These are phyloP conservation scores for Syncerus caffer DNA, from an alignment of 2,797 vertebrate genomes.

Conservation along the genomic window DNA sequence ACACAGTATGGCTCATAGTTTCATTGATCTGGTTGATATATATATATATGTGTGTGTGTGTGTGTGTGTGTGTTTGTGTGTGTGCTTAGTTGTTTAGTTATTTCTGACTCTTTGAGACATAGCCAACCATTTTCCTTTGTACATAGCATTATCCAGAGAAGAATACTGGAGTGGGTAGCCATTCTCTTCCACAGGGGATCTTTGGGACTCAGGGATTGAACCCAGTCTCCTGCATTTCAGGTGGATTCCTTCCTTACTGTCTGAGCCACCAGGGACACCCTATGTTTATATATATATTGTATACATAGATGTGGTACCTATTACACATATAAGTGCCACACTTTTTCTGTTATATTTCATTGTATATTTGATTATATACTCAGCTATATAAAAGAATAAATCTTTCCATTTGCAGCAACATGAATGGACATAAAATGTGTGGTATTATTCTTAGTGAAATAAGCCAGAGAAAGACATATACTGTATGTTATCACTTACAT, in stretches of 20 bases:
- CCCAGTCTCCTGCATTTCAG: not conserved
- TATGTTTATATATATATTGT: not conserved
- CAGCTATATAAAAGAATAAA: not conserved
- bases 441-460: not conserved
- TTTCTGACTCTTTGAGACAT: not conserved
- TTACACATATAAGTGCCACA: not conserved
- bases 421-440: not conserved
- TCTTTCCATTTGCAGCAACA: not conserved
- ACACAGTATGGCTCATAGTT: not conserved
- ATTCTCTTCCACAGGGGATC: not conserved
- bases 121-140: not conserved
- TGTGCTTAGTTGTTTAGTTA: not conserved
- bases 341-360: not conserved
- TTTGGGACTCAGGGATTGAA: not conserved
- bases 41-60: not conserved
- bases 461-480: not conserved
- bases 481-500: not conserved
- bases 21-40: not conserved
- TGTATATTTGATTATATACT: not conserved
- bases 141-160: not conserved
- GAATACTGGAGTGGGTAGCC: not conserved
- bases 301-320: not conserved
- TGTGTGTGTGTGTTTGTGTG: too few relatives aligned
- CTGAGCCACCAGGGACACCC: not conserved
- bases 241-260: not conserved